Base-by-base conservation (phyloP, 2,797 vertebrate genomes). In the Scomberomorus guttatus region DNA sequence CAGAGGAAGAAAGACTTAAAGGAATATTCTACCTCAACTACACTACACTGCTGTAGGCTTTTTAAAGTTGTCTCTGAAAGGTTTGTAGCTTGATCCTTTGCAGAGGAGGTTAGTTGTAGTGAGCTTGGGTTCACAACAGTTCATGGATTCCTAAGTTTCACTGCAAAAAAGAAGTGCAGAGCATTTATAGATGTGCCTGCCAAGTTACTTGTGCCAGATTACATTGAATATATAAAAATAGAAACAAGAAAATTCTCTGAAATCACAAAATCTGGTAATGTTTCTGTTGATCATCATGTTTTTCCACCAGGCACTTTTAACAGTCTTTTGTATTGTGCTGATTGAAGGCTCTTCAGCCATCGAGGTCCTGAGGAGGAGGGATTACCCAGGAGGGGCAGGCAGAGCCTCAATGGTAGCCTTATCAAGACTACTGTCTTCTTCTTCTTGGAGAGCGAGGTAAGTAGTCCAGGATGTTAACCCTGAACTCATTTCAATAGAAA, bases 401-500 rank as follows among this genome's bases (percentile, higher is more conserved):
- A 98, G 93, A 97, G 98, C 88, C 96, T 97, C 17, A 99, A 99
- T 59, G 97, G 97, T 80, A 97, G 97, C 84, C 97, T 98, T 75
- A 97, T 99, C 87, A 98, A 97, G 91, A 99, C 97, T 3, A 96
- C 97, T 46, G 97, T 98, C 62, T 99, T 99, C 93, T 98, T 99
- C 96, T 99, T 98, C 91, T 92, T 99, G 89, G 98, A 99, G 95
- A 98, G 98, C 79, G 98, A 99, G 95, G 98, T 99, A 92, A 81
- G 14, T 89, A 92, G 89, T 15, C 46, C 27, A 48, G 32, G 52
- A 48, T 66, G 34, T 51, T 24, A 59, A 39, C 17, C 6, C 6
- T 17, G 9, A 54, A 13, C 39, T 63, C 22, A 24, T 3, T n/a
- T 15, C n/a, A 17, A 34, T 24, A 51, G 55, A 34, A 56, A 59